Evolutionary conservation across 2,888 invertebrate species (phyloP).

Genomic region (Netelia virgata): DNA sequence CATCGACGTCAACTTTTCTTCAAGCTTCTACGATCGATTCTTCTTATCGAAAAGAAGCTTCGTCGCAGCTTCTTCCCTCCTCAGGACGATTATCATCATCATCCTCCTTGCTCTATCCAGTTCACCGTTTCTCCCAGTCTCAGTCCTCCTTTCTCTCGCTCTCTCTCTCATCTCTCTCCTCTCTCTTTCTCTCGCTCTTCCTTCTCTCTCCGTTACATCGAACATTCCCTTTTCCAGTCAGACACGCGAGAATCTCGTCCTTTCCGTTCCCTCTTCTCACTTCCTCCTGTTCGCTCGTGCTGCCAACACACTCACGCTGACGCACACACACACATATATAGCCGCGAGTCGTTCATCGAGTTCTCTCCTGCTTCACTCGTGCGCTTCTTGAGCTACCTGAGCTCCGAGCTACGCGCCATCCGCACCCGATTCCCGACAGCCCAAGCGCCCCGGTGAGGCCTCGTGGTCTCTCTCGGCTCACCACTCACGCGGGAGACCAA

Average conservation of each 20-base stretch:
- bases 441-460: slow-evolving; percentile 73
- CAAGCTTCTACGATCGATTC: slow-evolving; percentile 1
- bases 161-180: slow-evolving; percentile 28
- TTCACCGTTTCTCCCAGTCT: slow-evolving; percentile 23
- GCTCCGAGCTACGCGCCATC: slow-evolving; percentile 75
- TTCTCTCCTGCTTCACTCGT: slow-evolving; percentile 29
- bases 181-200: slow-evolving; percentile 20
- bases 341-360: slow-evolving; percentile 7
- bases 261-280: slow-evolving; percentile 52
- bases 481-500: slow-evolving; percentile 70
- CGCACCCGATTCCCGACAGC: slow-evolving; percentile 74
- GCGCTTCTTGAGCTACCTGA: slow-evolving; percentile 71
- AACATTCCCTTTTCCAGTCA: slow-evolving; percentile 64
- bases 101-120: slow-evolving; percentile 28
- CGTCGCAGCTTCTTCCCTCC: slow-evolving; percentile 73
- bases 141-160: slow-evolving; percentile 22
- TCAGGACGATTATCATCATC: slow-evolving; percentile 55
- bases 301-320: slow-evolving; percentile 16
- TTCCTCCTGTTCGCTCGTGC: slow-evolving; percentile 53
- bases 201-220: slow-evolving; percentile 34
- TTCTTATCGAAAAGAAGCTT: slow-evolving; percentile 43
- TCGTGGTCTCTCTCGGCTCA: slow-evolving; percentile 75
- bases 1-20: slow-evolving; percentile 9
- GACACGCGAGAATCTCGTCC: slow-evolving; percentile 70
- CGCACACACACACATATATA: slow-evolving; percentile 18